phyloP scores from a whole-genome alignment of 2,797 vertebrate genomes.

The Crax fasciolata region DNA sequence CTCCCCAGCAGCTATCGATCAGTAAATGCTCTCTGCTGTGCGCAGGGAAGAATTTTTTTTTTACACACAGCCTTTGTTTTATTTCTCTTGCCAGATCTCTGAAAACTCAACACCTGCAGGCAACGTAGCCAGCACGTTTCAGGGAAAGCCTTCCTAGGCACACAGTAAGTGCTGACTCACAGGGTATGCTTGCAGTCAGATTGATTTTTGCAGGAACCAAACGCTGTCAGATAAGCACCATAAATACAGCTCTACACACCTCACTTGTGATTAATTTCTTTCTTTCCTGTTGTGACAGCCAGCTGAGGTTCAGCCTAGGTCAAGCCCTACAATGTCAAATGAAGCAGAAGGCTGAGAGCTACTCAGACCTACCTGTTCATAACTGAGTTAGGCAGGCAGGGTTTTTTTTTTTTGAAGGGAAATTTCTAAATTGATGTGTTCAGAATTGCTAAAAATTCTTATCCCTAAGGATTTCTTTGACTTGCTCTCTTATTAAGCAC shows the following conservation, averaged over 20 bases:
- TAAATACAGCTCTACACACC: neutral
- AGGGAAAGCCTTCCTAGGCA: neutral
- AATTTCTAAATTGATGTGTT: neutral
- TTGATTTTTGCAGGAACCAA: neutral
- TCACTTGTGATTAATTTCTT: constrained; percentile 16
- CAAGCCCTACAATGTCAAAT: neutral
- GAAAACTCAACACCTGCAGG: constrained; percentile 5
- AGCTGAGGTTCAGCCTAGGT: neutral
- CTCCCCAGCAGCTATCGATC: neutral
- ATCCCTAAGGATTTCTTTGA: neutral
- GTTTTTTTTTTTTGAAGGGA: neutral
- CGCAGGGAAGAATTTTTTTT: neutral
- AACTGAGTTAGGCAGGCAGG: neutral
- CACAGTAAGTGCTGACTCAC: neutral
- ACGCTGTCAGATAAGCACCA: neutral
- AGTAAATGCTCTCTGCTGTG: neutral
- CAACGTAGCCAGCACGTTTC: neutral
- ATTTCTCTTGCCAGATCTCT: constrained; percentile 13
- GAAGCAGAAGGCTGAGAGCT: neutral
- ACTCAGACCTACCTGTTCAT: neutral
- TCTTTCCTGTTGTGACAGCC: neutral
- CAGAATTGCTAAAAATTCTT: neutral
- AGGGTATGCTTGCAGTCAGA: neutral
- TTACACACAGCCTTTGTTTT: constrained; percentile 7
- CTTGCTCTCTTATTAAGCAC: neutral